Base-by-base conservation (phyloP, 2,888 invertebrate species). In the Drosophila anomalata region DNA sequence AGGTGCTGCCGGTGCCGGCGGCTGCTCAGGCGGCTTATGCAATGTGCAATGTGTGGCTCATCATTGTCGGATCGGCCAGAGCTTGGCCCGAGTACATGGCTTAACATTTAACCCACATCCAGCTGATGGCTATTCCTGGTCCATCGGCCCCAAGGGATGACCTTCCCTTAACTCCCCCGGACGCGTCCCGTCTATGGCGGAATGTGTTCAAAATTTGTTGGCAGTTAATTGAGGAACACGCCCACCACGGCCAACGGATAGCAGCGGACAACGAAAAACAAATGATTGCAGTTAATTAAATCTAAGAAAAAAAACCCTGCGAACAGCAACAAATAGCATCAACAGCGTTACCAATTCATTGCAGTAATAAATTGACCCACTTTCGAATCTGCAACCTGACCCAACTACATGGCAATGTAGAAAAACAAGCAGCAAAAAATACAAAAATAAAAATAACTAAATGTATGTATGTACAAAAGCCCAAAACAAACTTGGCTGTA, bases 361-460 rank as follows among this genome's bases (percentile, higher is more conserved):
- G 81, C 87, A 70, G 79, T 80, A 78, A 87, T 77, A 85, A 85
- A 88, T 74, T 86, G 88, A 86, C 85, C 88, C 84, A 86, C 85
- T 86, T 86, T 86, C 85, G 74, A 86, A 88, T 86, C 88, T 81
- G 85, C 88, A 86, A 86, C 85, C 87, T 88, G 85, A 86, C 85
- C 86, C 86, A 85, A 87, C 84, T 86, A 70, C 65, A 66, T 54
- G 65, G 78, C 76, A 82, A 74, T 50, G 75, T 75, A 75, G 81
- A 87, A 69, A 81, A 72, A 71, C 70, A 75, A 53, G 51, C 42
- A 74, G 69, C 57, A 8, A 29, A 50, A 59, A 29, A 29, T 29
- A 29, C 29, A 29, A 31, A 29, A 41, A 52, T 24, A 26, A 17
- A 56, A 29, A 58, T 17, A 47, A 57, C 4, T 46, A 51, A 42